phyloP scores from a whole-genome alignment of 2,888 invertebrate species.

The Parnassius glacialis region DNA sequence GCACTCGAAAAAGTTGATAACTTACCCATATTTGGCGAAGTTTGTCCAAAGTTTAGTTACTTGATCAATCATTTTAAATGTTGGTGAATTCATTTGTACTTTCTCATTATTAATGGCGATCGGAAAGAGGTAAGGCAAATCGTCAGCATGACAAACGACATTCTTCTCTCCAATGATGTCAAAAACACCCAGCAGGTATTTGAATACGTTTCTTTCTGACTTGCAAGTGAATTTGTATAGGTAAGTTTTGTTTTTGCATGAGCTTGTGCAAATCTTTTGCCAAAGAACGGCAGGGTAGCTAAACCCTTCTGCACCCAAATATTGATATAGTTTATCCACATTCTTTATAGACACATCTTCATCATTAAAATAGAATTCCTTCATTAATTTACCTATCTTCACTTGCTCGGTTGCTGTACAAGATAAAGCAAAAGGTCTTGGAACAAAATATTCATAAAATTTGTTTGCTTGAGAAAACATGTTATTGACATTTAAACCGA shows the following conservation, averaged over 20 bases:
- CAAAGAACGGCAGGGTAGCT: slow-evolving; percentile 35
- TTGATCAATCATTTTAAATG: slow-evolving; percentile 39
- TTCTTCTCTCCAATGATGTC: slow-evolving; percentile 17
- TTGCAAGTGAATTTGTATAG: slow-evolving; percentile 49
- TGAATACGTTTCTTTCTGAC: slow-evolving; percentile 49
- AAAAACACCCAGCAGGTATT: slow-evolving; percentile 26
- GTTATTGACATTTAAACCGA: slow-evolving; percentile 30
- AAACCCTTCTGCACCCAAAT: slow-evolving; percentile 35
- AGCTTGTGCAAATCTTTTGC: slow-evolving; percentile 36
- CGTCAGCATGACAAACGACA: slow-evolving; percentile 29
- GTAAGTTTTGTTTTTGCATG: slow-evolving; percentile 38
- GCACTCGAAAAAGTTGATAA: neutral
- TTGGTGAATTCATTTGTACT: slow-evolving; percentile 33
- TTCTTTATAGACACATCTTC: slow-evolving; percentile 32
- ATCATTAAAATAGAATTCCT: slow-evolving; percentile 44
- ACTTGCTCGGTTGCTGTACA: slow-evolving; percentile 44
- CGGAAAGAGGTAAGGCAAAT: slow-evolving; percentile 36
- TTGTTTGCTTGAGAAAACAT: slow-evolving; percentile 40
- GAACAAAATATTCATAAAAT: slow-evolving; percentile 48
- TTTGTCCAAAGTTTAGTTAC: slow-evolving; percentile 48
- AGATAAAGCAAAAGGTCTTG: slow-evolving; percentile 39
- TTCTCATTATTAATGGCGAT: slow-evolving; percentile 32
- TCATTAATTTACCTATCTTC: slow-evolving; percentile 44
- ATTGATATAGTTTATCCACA: slow-evolving; percentile 35
- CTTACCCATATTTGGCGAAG: slow-evolving; percentile 54